A percentile compares a stretch with the other conserved stretches of the same genome.
Conservation (phyloP, 2,113 vertebrate species). For the Sceloporus undulatus region DNA sequence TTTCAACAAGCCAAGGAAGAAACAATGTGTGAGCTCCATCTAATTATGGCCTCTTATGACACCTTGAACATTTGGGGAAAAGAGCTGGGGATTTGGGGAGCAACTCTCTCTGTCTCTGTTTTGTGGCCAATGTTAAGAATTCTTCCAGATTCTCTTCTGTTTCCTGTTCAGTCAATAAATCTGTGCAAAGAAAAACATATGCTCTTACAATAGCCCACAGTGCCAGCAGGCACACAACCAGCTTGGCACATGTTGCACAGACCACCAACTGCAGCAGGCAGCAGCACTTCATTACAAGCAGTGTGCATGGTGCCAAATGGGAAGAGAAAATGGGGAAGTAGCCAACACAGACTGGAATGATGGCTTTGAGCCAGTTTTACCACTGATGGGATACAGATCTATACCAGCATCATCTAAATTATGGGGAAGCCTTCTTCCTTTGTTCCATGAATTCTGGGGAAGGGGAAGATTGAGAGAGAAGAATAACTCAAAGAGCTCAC, state of each 20-base stretch:
- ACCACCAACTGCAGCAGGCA: slow-evolving; percentile 55
- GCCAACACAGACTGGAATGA: slow-evolving; percentile 21
- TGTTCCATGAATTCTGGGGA: background rate
- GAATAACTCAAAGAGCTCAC: slow-evolving; percentile 2
- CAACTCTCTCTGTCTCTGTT: slow-evolving; percentile 30
- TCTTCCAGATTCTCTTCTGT: slow-evolving; percentile 51
- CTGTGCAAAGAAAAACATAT: slow-evolving; percentile 51
- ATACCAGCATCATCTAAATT: background rate
- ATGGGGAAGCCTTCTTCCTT: slow-evolving; percentile 7
- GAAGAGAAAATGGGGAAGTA: slow-evolving; percentile 15
- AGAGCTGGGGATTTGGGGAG: background rate
- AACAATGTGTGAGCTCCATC: slow-evolving; percentile 4
- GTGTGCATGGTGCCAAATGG: slow-evolving; percentile 26
- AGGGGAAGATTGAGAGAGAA: background rate
- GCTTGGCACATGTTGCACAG: background rate
- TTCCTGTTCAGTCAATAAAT: slow-evolving; percentile 56
- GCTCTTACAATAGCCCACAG: slow-evolving; percentile 34
- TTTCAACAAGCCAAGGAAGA: background rate
- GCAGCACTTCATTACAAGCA: slow-evolving; percentile 39
- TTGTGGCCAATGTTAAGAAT: slow-evolving; percentile 27
- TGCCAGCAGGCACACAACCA: slow-evolving; percentile 59
- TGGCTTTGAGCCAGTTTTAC: slow-evolving; percentile 21
- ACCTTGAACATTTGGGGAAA: slow-evolving; percentile 18
- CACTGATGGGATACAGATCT: slow-evolving; percentile 8
- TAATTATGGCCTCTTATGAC: background rate